Percentiles rank a stretch among this genome's conserved stretches.
These are phyloP conservation scores for Pandemis cinnamomeana DNA, from an alignment of 2,888 invertebrate species.

Conservation along the genomic window DNA sequence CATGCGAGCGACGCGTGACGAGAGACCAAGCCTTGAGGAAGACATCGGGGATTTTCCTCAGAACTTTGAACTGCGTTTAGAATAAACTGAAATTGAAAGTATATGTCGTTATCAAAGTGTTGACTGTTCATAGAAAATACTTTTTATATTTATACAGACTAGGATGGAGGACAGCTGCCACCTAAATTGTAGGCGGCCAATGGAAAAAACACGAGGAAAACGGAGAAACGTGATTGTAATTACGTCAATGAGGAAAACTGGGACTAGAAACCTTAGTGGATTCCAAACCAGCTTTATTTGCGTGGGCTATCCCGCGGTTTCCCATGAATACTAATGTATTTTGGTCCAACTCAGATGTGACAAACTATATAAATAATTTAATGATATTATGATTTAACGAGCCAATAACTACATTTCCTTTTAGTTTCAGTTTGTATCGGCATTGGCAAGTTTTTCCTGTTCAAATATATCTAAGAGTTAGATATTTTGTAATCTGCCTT, in stretches of 20 bases:
- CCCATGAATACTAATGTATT: constrained; percentile 3
- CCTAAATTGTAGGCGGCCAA: neutral
- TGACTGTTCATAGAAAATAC: neutral
- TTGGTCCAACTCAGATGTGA: neutral
- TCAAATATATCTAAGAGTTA: neutral
- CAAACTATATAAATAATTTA: neutral
- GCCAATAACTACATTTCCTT: neutral
- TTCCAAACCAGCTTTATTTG: constrained; percentile 44
- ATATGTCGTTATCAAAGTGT: neutral
- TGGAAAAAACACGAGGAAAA: constrained; percentile 27
- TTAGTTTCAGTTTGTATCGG: neutral
- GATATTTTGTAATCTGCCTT: too few relatives aligned
- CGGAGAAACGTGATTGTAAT: constrained; percentile 24
- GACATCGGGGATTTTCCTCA: constrained; percentile 22
- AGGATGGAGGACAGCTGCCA: neutral
- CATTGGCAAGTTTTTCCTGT: neutral
- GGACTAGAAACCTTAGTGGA: constrained; percentile 46
- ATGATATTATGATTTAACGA: neutral
- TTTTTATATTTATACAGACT: too few relatives aligned
- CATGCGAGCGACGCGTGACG: constrained; percentile 18
- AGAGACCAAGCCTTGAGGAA: constrained; percentile 19
- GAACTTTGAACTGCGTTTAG: neutral
- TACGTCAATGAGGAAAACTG: constrained; percentile 46
- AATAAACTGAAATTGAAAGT: neutral
- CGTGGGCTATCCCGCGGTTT: constrained; percentile 25